Base-by-base conservation (phyloP, 2,113 vertebrate species). In the Porphyrio hochstetteri region DNA sequence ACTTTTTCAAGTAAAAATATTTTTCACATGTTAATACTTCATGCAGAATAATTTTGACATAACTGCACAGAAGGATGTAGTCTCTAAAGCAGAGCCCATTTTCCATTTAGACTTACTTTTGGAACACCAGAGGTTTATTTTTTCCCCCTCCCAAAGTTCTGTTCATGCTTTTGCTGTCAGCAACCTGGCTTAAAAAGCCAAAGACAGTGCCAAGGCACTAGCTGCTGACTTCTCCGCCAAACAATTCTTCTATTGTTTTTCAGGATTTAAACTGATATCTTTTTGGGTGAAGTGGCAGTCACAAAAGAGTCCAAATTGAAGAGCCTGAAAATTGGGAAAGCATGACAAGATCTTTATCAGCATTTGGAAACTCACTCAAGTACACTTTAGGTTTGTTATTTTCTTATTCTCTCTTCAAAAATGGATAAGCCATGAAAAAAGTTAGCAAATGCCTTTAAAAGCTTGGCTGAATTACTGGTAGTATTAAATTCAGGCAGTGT, bases 231-330 rank as follows among this genome's bases (percentile, higher is more conserved):
- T 86, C 64, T 84, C 27, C 81, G 85, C 90, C 80, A 92, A 96
- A 88, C 44, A 90, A 79, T 82, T 96, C 71, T 92, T 86, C 88
- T 46, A 75, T 92, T 96, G 93, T 94, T 94, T 60, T 88, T 81
- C 65, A 86, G 44, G 64, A 96, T 83, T 90, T 88, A 88, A 90
- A 92, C 52, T 77, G 88, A 83, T 64, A 50, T 78, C 60, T 83
- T 67, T 50, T 52, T 18, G 77, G 82, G 69, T 60, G 86, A 86
- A 92, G 48, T 2, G 94, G 46, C 16, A 72, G 72, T 82, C 83
- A 68, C 42, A 86, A 93, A 88, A 18, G 7, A 68, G 64, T 81
- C 13, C 10, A 71, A 93, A 88, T 2, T 71, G 76, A 94, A 86
- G 56, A 92, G 65, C 35, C 44, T 92, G 46, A 84, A 96, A 87